phyloP scores from a whole-genome alignment of 2,113 vertebrate species.

The Actenoides hombroni region DNA sequence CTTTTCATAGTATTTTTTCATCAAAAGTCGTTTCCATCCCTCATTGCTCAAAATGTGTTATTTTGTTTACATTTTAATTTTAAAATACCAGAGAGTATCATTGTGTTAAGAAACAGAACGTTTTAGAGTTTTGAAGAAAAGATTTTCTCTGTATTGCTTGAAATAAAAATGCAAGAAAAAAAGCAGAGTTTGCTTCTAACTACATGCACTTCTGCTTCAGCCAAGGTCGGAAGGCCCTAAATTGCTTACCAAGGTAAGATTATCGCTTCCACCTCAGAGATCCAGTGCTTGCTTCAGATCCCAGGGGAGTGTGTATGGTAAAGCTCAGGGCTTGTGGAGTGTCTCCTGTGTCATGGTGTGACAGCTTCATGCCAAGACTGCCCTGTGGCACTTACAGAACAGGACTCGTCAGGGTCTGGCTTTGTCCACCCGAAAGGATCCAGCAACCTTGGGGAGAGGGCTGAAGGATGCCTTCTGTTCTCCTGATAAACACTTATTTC shows the following conservation, averaged over 20 bases:
- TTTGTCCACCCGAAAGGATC: neutral
- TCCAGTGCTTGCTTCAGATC: neutral
- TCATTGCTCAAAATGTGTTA: neutral
- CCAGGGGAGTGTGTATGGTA: fast-evolving
- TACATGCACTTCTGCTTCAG: neutral
- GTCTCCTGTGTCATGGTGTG: fast-evolving
- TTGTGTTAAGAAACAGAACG: neutral
- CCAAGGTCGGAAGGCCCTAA: neutral
- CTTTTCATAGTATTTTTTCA: neutral
- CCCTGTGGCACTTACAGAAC: fast-evolving
- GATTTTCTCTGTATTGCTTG: neutral
- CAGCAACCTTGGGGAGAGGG: neutral
- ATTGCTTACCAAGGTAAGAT: neutral
- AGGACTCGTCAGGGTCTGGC: too few relatives aligned
- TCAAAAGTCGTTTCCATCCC: neutral
- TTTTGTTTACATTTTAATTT: neutral
- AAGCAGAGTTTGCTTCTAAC: neutral
- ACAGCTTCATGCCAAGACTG: fast-evolving
- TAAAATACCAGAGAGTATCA: fast-evolving
- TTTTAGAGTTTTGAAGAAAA: neutral
- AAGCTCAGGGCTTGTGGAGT: neutral
- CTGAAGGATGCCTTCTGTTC: neutral
- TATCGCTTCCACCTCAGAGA: neutral
- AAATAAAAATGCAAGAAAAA: neutral
- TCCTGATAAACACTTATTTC: neutral